Evolutionary conservation across 1,140 invertebrate species (phyloP), one percentile per base, ranked within the genome.

Genomic region (Prorops nasuta): DNA sequence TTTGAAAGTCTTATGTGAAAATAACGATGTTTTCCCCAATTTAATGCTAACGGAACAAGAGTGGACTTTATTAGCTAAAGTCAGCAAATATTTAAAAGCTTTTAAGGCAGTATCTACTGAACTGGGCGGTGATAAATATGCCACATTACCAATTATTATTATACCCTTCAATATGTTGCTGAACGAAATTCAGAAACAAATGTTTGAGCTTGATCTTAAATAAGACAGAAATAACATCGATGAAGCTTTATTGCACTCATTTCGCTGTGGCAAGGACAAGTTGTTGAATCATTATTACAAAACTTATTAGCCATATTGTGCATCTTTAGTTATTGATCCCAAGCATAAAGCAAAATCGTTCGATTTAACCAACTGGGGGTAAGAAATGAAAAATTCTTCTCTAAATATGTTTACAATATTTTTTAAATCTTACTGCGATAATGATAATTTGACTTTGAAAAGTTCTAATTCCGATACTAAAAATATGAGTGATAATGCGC

Each of bases 231-330:
- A 6, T 7, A 12, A 28, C 6, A 28, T 12, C 6, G 24, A 28
- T 28, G 24, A 12, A 28, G 12, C 12, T 7, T 28, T 28, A 28
- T 28, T 28, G 12, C 12, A 7, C 6, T 6, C 6, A 28, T 28
- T 7, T 12, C 24, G 12, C 6, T 7, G 6, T 28, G 24, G 24
- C 39, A 35, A 58, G 50, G 62, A 71, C 44, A 73, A 73, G 67
- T 63, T 70, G 52, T 22, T 68, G 6, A 59, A 64, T 42, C 64
- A 70, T 64, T 73, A 71, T 41, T 51, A 57, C 32, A 71, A 69
- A 50, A 64, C 56, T 21, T 71, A 71, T 53, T 71, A 60, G 62
- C 66, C 67, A 51, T 72, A 67, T 55, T 72, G 68, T 51, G 60
- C 56, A 37, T 47, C 63, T 54, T 58, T 71, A 44, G 66, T 71